Evolutionary conservation across 92 coral and sea anemone species (phyloP).

Genomic region (Muricea muricata): DNA sequence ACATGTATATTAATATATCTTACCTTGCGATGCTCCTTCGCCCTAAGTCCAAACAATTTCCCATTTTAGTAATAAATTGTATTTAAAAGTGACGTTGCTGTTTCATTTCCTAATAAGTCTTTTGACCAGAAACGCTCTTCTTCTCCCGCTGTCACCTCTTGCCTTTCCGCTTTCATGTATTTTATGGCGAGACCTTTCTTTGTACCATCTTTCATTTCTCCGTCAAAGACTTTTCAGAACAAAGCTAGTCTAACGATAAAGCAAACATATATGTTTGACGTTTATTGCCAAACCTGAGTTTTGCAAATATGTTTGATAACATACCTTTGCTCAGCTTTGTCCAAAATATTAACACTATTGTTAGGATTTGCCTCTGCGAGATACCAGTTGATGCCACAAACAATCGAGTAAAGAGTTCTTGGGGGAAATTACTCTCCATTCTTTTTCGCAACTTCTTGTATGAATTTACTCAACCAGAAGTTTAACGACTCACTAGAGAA

Average conservation of each 20-base stretch:
- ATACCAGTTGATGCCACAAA: background rate
- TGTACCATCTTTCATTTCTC: conserved; percentile 43
- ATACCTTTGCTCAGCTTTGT: conserved; percentile 6
- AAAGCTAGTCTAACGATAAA: no score
- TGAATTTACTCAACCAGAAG: no score
- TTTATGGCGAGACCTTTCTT: conserved; percentile 19
- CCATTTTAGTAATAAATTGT: conserved; percentile 31
- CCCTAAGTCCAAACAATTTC: conserved; percentile 40
- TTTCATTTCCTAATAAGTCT: conserved; percentile 26
- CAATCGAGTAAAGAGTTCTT: no score
- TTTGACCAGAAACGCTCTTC: conserved; percentile 46
- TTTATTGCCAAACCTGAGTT: background rate
- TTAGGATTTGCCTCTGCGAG: conserved; percentile 8
- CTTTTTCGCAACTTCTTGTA: no score
- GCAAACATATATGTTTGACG: background rate
- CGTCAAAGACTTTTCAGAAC: no score
- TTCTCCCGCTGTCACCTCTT: conserved; percentile 36
- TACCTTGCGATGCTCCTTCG: conserved; percentile 39
- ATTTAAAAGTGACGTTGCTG: background rate
- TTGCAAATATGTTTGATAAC: background rate
- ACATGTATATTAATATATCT: conserved; percentile 22
- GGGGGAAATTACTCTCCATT: no score
- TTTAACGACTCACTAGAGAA: no score
- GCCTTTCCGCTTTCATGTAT: conserved; percentile 34
- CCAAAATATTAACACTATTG: conserved; percentile 10